Percentiles rank a stretch among this genome's conserved stretches.
Evolutionary conservation across 2,888 invertebrate species (phyloP).

Genomic region (Agrenia bidenticulata): DNA sequence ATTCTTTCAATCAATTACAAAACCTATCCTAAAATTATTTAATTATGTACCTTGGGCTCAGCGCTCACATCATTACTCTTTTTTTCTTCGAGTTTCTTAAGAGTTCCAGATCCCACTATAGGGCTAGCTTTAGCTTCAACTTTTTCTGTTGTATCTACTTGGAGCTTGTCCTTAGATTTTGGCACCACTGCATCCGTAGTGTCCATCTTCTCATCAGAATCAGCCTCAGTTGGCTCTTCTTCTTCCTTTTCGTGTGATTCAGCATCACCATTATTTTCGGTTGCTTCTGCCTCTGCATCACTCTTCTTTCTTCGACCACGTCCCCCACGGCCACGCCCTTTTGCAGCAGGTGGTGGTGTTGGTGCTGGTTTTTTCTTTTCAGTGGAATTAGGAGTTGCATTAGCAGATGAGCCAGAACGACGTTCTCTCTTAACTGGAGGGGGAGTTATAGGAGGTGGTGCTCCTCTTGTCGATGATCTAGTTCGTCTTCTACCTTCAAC

Average conservation of each 20-base stretch:
- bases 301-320: slow-evolving; percentile 42
- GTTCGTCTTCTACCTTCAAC: slow-evolving; percentile 50
- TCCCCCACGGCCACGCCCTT: slow-evolving; percentile 38
- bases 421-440: slow-evolving; percentile 49
- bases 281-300: slow-evolving; percentile 23
- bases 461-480: slow-evolving; percentile 49
- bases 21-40: too few relatives aligned
- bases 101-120: slow-evolving; percentile 14
- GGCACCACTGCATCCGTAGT: not conserved
- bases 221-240: slow-evolving; percentile 18
- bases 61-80: slow-evolving; percentile 25
- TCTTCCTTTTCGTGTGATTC: slow-evolving; percentile 37
- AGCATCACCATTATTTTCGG: slow-evolving; percentile 39
- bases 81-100: slow-evolving; percentile 20
- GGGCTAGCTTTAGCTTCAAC: slow-evolving; percentile 13
- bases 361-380: slow-evolving; percentile 37
- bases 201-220: slow-evolving; percentile 8
- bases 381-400: slow-evolving; percentile 25
- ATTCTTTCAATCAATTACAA: too few relatives aligned
- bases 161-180: slow-evolving; percentile 19
- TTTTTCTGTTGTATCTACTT: slow-evolving; percentile 8
- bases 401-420: slow-evolving; percentile 41
- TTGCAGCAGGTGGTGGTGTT: slow-evolving; percentile 28
- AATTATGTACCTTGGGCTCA: slow-evolving; percentile 20
- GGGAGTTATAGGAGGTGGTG: slow-evolving; percentile 45